A percentile compares a stretch with the other conserved stretches of the same genome.
These are phyloP conservation scores for Germaria angustata DNA, from an alignment of 2,888 invertebrate genomes.

Conservation along the genomic window DNA sequence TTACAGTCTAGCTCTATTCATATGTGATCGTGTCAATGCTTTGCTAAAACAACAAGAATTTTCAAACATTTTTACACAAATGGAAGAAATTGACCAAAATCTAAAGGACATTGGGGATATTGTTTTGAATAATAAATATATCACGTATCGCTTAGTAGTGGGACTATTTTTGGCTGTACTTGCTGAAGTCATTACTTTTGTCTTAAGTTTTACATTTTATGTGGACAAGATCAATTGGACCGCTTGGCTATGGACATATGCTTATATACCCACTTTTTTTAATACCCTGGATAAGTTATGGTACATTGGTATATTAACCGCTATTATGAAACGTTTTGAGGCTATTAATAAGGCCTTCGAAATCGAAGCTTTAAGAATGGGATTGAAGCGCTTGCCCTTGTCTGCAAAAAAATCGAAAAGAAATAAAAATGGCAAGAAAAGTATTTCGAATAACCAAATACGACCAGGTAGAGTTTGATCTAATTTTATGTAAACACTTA, in stretches of 20 bases:
- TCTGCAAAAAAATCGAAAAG: not conserved
- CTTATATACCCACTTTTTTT: conserved; percentile 74
- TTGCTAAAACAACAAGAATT: conserved; percentile 76
- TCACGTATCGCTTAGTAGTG: conserved; percentile 71
- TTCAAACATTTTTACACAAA: conserved; percentile 73
- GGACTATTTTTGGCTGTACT: conserved; percentile 71
- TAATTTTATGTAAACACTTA: not conserved
- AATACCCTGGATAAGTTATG: conserved; percentile 79
- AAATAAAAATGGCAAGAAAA: not conserved
- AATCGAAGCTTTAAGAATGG: conserved; percentile 71
- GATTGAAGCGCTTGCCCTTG: conserved; percentile 61
- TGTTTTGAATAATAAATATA: conserved; percentile 71
- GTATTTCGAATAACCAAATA: conserved; percentile 51
- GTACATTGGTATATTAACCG: conserved; percentile 76
- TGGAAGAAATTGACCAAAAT: conserved; percentile 76
- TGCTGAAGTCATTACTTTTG: conserved; percentile 72
- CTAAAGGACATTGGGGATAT: conserved; percentile 75
- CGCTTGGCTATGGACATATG: conserved; percentile 74
- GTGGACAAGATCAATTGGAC: conserved; percentile 72
- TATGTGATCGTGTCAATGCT: conserved; percentile 76
- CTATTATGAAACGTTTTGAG: conserved; percentile 76
- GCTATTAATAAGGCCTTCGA: conserved; percentile 70
- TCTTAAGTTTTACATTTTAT: conserved; percentile 71
- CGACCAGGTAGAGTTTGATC: conserved; percentile 2
- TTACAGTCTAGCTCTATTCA: conserved; percentile 76